Evolutionary conservation across 2,113 vertebrate species (phyloP).

Genomic region (Centropus bengalensis): DNA sequence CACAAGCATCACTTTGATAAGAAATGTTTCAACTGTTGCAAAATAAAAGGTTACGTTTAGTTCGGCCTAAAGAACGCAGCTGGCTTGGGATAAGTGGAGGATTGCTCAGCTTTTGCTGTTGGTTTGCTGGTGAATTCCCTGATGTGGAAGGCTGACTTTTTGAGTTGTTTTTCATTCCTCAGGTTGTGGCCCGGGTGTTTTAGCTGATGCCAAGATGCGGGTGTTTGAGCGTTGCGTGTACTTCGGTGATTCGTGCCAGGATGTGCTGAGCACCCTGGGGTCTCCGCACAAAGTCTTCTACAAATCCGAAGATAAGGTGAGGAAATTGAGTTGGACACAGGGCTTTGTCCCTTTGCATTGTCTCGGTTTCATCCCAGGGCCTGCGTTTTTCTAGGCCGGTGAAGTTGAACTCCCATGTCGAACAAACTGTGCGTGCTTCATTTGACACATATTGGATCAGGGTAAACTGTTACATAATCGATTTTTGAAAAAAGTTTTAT

Average conservation of each 20-base stretch:
- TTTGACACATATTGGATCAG: background rate
- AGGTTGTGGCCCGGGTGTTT: slow-evolving; percentile 89
- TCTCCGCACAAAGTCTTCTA: slow-evolving; percentile 98
- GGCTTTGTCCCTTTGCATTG: background rate
- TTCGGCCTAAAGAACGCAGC: background rate
- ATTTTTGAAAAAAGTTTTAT: background rate
- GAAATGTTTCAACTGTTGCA: background rate
- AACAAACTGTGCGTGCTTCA: background rate
- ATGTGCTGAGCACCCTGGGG: slow-evolving; percentile 92
- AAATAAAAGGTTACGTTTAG: background rate
- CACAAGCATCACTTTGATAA: fast-evolving
- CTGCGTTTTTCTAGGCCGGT: background rate
- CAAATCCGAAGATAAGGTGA: slow-evolving; percentile 98
- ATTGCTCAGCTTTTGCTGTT: background rate
- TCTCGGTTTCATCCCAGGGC: background rate
- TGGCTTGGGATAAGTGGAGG: background rate
- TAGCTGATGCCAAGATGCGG: slow-evolving; percentile 93
- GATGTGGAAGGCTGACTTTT: background rate
- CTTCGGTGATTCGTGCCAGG: slow-evolving; percentile 97
- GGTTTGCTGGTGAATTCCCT: background rate
- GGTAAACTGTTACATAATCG: background rate
- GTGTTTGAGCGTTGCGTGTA: slow-evolving; percentile 91
- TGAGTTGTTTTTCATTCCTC: background rate
- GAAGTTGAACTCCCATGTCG: background rate
- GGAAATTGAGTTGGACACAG: background rate